These are phyloP conservation scores for Megalonaias nervosa DNA, from an alignment of 1,140 invertebrate species.

Conservation along the genomic window DNA sequence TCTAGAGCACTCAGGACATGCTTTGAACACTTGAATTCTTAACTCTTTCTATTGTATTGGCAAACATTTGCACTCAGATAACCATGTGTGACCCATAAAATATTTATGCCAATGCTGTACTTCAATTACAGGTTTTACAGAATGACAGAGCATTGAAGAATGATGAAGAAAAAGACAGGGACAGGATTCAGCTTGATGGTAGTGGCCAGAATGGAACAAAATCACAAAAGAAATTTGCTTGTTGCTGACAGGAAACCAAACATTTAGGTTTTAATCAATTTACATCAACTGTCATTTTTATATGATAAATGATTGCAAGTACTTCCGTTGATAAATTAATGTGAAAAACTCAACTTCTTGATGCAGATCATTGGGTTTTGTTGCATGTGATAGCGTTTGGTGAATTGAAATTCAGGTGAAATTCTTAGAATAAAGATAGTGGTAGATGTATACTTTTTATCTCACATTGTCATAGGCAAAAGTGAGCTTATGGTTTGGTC, in stretches of 20 bases:
- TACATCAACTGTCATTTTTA: too few species aligned
- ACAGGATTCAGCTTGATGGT: constrained; percentile 33
- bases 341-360: too few species aligned
- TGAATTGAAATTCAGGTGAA: too few species aligned
- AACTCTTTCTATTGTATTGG: not conserved
- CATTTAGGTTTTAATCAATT: too few species aligned
- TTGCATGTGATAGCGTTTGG: too few species aligned
- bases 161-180: constrained; percentile 49
- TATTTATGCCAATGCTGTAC: not conserved
- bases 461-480: too few species aligned
- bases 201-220: not conserved
- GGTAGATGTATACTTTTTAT: too few species aligned
- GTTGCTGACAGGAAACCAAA: constrained; percentile 9
- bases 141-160: constrained; percentile 61
- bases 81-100: not conserved
- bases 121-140: constrained; percentile 60
- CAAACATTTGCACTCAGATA: not conserved
- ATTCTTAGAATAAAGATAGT: too few species aligned
- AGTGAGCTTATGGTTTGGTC: too few species aligned
- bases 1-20: not conserved
- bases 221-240: constrained; percentile 19
- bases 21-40: not conserved
- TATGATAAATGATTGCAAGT: too few species aligned
- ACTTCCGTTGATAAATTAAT: too few species aligned
- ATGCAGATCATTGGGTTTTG: too few species aligned